Conservation (phyloP, 2,113 vertebrate species). For the Corythoichthys haematopterus region DNA sequence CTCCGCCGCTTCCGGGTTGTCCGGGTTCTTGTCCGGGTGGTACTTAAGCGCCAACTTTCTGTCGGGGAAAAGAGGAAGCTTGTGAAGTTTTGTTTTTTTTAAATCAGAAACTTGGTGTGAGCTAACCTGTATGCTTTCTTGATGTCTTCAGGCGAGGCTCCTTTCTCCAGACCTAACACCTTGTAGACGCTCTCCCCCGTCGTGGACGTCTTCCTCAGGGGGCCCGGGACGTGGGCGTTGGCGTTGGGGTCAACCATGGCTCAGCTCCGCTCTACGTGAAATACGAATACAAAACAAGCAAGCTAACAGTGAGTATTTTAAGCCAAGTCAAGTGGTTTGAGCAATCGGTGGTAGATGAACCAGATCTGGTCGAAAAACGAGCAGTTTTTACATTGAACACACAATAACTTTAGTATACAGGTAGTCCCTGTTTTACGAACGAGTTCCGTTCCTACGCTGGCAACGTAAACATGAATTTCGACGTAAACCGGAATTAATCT, state of each 20-base stretch:
- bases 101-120: background rate
- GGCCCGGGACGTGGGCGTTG: conserved; percentile 65
- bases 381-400: no score
- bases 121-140: conserved; percentile 88
- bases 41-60: conserved; percentile 88
- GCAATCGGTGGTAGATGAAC: no score
- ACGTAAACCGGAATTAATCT: no score
- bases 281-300: background rate
- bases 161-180: conserved; percentile 83
- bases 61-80: conserved; percentile 5
- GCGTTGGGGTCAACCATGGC: conserved; percentile 74
- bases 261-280: conserved; percentile 51
- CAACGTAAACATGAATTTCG: no score
- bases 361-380: no score
- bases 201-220: conserved; percentile 81
- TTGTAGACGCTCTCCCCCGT: conserved; percentile 81
- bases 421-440: no score
- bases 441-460: no score
- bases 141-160: conserved; percentile 82
- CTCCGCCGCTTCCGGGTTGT: conserved; percentile 81
- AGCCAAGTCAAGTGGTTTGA: no score
- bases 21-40: conserved; percentile 94
- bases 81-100: no score
- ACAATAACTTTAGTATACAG: no score
- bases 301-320: no score